phyloP scores from a whole-genome alignment of 2,113 vertebrate species.

The Podocnemis expansa region DNA sequence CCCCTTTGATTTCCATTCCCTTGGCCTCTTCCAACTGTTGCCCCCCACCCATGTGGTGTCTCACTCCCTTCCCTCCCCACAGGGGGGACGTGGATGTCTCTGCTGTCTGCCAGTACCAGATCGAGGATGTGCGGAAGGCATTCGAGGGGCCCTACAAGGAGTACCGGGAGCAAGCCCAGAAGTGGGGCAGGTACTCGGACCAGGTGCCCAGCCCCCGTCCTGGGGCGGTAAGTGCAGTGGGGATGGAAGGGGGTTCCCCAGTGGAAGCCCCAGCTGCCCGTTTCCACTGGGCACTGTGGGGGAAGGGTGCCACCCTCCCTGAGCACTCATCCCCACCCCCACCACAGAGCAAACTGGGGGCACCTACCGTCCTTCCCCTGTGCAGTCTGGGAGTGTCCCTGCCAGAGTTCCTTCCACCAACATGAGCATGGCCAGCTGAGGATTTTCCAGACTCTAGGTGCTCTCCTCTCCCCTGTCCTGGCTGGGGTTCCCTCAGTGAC shows the following conservation, averaged over 20 bases:
- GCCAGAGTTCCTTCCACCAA: neutral
- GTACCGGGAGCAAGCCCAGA: slow-evolving; percentile 88
- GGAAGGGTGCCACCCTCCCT: neutral
- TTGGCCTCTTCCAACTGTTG: too few species aligned
- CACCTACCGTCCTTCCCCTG: neutral
- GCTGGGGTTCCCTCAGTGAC: too few species aligned
- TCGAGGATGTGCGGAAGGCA: slow-evolving; percentile 88
- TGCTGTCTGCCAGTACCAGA: slow-evolving; percentile 89
- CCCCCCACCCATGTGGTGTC: accelerated
- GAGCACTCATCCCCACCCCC: too few species aligned
- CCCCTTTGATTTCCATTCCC: too few species aligned
- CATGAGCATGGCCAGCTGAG: neutral
- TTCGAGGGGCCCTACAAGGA: slow-evolving; percentile 96
- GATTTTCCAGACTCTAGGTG: too few species aligned
- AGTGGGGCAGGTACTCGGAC: slow-evolving; percentile 87
- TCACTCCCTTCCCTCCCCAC: neutral
- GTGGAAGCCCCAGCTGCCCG: too few species aligned
- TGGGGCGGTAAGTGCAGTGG: slow-evolving; percentile 85
- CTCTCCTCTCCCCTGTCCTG: neutral
- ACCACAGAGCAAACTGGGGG: too few species aligned
- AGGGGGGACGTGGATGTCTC: slow-evolving; percentile 95
- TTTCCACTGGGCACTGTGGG: too few species aligned
- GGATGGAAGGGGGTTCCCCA: too few species aligned
- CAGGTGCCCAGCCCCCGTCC: slow-evolving; percentile 86
- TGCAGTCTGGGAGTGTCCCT: neutral